Evolutionary conservation across 1,140 invertebrate species (phyloP).

Genomic region (Leptinotarsa defecta): DNA sequence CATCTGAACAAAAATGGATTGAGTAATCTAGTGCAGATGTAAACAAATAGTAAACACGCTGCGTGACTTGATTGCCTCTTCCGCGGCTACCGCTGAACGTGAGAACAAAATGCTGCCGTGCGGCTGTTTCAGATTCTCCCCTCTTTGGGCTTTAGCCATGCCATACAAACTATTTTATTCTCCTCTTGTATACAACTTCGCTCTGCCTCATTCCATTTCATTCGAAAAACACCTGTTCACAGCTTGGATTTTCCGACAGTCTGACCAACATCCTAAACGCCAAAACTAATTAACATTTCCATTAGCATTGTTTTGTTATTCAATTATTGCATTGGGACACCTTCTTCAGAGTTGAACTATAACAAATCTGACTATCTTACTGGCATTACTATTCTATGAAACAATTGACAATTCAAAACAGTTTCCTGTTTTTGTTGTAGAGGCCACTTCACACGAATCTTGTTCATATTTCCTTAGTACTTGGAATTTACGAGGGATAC

Average conservation of each 20-base stretch:
- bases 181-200: slow-evolving; percentile 19
- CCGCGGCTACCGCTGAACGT: slow-evolving; percentile 45
- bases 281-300: no score
- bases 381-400: no score
- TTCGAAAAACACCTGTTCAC: slow-evolving; percentile 71
- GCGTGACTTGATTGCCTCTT: slow-evolving; percentile 33
- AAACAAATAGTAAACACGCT: slow-evolving; percentile 30
- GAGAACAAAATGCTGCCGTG: slow-evolving; percentile 47
- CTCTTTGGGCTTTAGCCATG: slow-evolving; percentile 31
- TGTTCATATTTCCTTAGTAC: no score
- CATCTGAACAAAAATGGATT: background rate
- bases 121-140: slow-evolving; percentile 42
- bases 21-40: slow-evolving; percentile 9
- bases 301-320: no score
- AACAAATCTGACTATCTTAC: no score
- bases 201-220: slow-evolving; percentile 61
- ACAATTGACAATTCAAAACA: no score
- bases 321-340: no score
- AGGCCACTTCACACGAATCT: no score
- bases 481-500: no score
- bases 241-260: slow-evolving; percentile 67
- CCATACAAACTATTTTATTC: slow-evolving; percentile 11
- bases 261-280: slow-evolving; percentile 56
- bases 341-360: no score
- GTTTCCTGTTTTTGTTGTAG: no score